Evolutionary conservation across 2,113 vertebrate species (phyloP).

Genomic region (Bubo scandiacus): DNA sequence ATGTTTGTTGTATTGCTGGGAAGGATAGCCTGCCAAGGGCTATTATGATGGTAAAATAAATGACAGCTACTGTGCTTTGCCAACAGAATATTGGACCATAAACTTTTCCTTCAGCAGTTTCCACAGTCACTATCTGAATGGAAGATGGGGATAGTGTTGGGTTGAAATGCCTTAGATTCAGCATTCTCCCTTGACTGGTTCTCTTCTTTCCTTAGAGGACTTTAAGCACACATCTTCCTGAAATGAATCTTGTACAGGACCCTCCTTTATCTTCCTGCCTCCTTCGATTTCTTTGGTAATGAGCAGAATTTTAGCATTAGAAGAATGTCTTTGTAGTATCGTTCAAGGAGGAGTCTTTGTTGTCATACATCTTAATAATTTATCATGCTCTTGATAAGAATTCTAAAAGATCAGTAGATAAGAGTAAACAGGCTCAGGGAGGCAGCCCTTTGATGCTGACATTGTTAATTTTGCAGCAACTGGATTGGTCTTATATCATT

Average conservation of each 20-base stretch:
- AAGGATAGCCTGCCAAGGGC: slow-evolving; percentile 31
- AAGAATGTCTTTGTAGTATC: neutral
- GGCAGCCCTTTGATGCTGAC: neutral
- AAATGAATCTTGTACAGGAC: neutral
- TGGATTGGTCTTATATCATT: slow-evolving; percentile 17
- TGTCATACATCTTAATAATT: slow-evolving; percentile 52
- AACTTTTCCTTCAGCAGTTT: slow-evolving; percentile 26
- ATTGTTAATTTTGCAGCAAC: slow-evolving; percentile 32
- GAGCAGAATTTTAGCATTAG: neutral
- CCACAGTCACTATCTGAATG: neutral
- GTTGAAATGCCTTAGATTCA: neutral
- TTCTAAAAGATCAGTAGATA: slow-evolving; percentile 11
- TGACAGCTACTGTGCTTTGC: neutral
- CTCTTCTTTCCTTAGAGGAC: neutral
- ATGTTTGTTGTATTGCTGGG: slow-evolving; percentile 13
- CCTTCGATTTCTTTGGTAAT: neutral
- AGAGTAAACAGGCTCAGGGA: slow-evolving; percentile 23
- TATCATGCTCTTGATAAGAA: slow-evolving; percentile 22
- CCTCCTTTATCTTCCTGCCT: neutral
- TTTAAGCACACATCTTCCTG: neutral
- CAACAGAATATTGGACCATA: slow-evolving; percentile 4
- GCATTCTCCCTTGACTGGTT: neutral
- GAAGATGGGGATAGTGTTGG: neutral
- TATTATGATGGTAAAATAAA: slow-evolving; percentile 53
- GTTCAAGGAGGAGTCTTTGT: slow-evolving; percentile 32